Percentiles rank a stretch among this genome's conserved stretches.
These are phyloP conservation scores for Phlogophora meticulosa DNA, from an alignment of 2,888 invertebrate genomes.

Conservation along the genomic window DNA sequence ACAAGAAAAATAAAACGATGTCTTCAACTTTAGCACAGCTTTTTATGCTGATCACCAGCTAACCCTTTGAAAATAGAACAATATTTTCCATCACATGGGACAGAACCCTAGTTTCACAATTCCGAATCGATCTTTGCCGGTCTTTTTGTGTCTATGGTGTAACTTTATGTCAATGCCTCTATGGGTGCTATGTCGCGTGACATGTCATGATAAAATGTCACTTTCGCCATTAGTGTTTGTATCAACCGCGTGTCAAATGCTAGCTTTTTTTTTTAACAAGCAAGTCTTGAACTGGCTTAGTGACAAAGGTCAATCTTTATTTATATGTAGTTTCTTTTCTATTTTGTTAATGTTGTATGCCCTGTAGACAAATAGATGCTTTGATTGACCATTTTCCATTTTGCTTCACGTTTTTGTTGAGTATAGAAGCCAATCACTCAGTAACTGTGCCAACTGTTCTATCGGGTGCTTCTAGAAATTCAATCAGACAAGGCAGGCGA, in stretches of 20 bases:
- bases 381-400: too few relatives aligned
- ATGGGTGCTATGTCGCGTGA: constrained; percentile 54
- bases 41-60: too few relatives aligned
- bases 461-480: constrained; percentile 8
- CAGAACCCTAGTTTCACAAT: too few relatives aligned
- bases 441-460: background rate
- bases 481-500: background rate
- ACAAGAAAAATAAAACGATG: too few relatives aligned
- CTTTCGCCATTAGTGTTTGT: constrained; percentile 46
- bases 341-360: too few relatives aligned
- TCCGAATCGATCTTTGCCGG: too few relatives aligned
- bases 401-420: too few relatives aligned
- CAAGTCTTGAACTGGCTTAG: constrained; percentile 1
- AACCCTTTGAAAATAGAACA: too few relatives aligned
- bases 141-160: constrained; percentile 47
- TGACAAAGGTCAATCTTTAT: background rate
- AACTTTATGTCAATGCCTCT: constrained; percentile 38
- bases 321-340: too few relatives aligned
- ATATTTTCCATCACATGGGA: too few relatives aligned
- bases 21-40: too few relatives aligned
- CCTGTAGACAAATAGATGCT: too few relatives aligned
- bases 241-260: constrained; percentile 25
- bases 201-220: constrained; percentile 36
- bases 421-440: background rate
- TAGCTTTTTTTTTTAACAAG: constrained; percentile 12